phyloP scores from a whole-genome alignment of 2,797 vertebrate genomes.

The Microctenopoma lineatum region DNA sequence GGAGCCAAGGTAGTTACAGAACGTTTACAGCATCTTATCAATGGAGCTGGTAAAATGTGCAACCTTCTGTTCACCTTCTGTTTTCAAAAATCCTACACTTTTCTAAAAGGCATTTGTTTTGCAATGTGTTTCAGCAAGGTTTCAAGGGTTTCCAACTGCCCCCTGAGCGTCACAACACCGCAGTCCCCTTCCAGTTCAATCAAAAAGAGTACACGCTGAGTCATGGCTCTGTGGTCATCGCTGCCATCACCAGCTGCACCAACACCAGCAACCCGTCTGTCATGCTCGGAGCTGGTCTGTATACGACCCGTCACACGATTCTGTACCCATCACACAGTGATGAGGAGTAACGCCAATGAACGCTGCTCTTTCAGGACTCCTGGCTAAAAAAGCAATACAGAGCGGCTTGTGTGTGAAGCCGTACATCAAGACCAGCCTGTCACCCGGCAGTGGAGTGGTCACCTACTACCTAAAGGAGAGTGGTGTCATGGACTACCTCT shows the following conservation, averaged over 20 bases:
- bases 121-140: slow-evolving; percentile 87
- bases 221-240: slow-evolving; percentile 96
- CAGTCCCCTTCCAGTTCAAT: slow-evolving; percentile 86
- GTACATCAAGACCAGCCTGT: slow-evolving; percentile 97
- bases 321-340: neutral
- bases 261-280: slow-evolving; percentile 99
- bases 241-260: slow-evolving; percentile 98
- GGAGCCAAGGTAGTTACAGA: slow-evolving; percentile 87
- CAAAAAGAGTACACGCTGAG: slow-evolving; percentile 83
- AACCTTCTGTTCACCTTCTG: too few species aligned
- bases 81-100: too few species aligned
- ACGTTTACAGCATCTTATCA: too few species aligned
- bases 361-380: slow-evolving; percentile 83
- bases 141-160: slow-evolving; percentile 97
- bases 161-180: slow-evolving; percentile 73
- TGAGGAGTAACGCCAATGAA: neutral
- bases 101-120: neutral
- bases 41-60: too few species aligned
- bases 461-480: slow-evolving; percentile 96
- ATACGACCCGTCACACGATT: accelerated
- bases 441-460: slow-evolving; percentile 96
- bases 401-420: slow-evolving; percentile 92
- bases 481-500: slow-evolving; percentile 93
- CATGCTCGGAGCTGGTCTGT: slow-evolving; percentile 95
- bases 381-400: slow-evolving; percentile 94